Conservation (phyloP, 2,888 invertebrate species). For the Mechanitis mazaeus region DNA sequence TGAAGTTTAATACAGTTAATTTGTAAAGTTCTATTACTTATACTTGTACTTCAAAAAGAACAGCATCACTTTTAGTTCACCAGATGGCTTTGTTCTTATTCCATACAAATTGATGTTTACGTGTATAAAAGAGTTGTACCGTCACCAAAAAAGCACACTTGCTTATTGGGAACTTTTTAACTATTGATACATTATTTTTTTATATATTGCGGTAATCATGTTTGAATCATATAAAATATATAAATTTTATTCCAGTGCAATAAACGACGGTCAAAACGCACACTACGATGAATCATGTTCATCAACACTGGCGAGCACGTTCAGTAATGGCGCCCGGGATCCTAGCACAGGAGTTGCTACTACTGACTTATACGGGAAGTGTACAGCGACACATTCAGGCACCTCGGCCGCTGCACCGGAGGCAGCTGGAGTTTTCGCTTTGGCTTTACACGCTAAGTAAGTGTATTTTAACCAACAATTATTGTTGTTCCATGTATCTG, state of each 20-base stretch:
- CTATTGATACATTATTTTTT: neutral
- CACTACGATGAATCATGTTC: constrained; percentile 99
- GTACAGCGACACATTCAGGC: constrained; percentile 98
- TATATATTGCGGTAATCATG: too few relatives aligned
- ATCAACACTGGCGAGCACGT: constrained; percentile 98
- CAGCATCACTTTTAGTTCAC: too few relatives aligned
- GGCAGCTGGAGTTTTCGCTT: constrained; percentile 98
- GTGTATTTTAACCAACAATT: constrained; percentile 41
- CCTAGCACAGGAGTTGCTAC: constrained; percentile 99
- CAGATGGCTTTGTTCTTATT: too few relatives aligned
- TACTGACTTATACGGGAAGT: constrained; percentile 98
- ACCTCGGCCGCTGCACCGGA: constrained; percentile 99
- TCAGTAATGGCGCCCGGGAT: constrained; percentile 98
- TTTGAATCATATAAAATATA: neutral
- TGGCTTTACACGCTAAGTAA: constrained; percentile 98
- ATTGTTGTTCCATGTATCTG: too few relatives aligned
- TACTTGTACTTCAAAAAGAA: too few relatives aligned
- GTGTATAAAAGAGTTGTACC: too few relatives aligned
- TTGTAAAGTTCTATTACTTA: too few relatives aligned
- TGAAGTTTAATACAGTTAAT: too few relatives aligned
- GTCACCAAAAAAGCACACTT: too few relatives aligned
- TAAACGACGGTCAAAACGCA: constrained; percentile 99
- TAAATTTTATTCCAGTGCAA: constrained; percentile 80
- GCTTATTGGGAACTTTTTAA: too few relatives aligned
- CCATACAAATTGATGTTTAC: too few relatives aligned